Evolutionary conservation across 2,888 invertebrate genomes (phyloP).

Genomic region (Trisateles emortualis): DNA sequence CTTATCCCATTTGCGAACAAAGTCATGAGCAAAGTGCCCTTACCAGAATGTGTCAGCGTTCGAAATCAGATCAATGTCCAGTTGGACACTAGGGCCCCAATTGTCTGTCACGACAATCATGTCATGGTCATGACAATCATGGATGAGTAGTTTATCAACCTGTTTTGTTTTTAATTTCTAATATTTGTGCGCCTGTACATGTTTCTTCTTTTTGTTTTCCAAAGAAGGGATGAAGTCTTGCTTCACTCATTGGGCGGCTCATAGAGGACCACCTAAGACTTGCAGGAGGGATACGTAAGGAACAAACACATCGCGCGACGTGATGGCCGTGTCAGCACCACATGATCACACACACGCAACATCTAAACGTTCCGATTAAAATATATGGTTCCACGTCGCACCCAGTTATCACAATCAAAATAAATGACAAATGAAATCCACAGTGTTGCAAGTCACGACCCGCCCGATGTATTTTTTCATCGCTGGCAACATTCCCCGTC

Average conservation of each 20-base stretch:
- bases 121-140: no score
- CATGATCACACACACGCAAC: slow-evolving; percentile 22
- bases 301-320: slow-evolving; percentile 32
- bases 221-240: no score
- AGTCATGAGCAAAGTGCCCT: no score
- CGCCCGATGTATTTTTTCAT: slow-evolving; percentile 64
- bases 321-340: slow-evolving; percentile 17
- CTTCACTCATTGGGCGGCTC: not conserved
- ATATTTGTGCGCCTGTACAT: no score
- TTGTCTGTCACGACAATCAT: no score
- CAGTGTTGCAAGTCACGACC: slow-evolving; percentile 82
- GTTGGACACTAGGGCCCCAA: no score
- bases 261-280: slow-evolving; percentile 32
- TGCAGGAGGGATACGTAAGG: slow-evolving; percentile 25
- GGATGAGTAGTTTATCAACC: no score
- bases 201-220: no score
- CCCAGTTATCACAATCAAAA: slow-evolving; percentile 85
- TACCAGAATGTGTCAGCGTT: no score
- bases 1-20: no score
- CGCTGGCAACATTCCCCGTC: slow-evolving; percentile 71
- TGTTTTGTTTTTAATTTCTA: no score
- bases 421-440: slow-evolving; percentile 86
- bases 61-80: no score
- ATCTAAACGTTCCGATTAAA: slow-evolving; percentile 49
- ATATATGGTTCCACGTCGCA: slow-evolving; percentile 59